Conservation (phyloP, 2,113 vertebrate genomes). For the Neolamprologus sp. region DNA sequence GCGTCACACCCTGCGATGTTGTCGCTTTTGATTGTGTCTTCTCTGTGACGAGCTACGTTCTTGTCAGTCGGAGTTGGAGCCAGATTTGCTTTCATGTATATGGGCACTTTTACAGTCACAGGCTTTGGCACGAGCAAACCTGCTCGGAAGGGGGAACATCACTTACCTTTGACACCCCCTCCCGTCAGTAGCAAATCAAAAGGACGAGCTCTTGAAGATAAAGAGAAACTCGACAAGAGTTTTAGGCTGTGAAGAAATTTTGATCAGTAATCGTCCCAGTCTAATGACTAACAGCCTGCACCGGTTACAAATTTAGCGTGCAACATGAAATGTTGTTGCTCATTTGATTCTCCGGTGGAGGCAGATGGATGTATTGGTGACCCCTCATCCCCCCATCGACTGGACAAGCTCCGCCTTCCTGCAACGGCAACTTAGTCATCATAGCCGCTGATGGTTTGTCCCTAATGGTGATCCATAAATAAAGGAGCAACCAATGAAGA, state of each 20-base stretch:
- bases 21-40: slow-evolving; percentile 34
- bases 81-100: background rate
- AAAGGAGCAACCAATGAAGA: slow-evolving; percentile 43
- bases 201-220: background rate
- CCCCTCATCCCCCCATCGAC: background rate
- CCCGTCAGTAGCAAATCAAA: background rate
- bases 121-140: slow-evolving; percentile 5
- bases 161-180: background rate
- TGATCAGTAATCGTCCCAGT: background rate
- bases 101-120: background rate
- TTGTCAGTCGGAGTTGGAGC: slow-evolving; percentile 20
- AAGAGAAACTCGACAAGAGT: background rate
- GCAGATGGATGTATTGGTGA: slow-evolving; percentile 8
- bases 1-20: slow-evolving; percentile 23
- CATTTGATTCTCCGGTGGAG: background rate
- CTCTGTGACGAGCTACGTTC: background rate
- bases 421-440: slow-evolving; percentile 31
- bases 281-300: background rate
- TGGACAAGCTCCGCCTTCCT: background rate
- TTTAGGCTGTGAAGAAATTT: background rate
- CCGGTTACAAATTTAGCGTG: background rate
- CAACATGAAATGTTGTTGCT: background rate
- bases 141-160: background rate
- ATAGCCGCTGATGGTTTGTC: slow-evolving; percentile 38
- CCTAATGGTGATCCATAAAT: slow-evolving; percentile 63